Evolutionary conservation across 2,113 vertebrate species (phyloP).

Genomic region (Sphyrna mokarran): DNA sequence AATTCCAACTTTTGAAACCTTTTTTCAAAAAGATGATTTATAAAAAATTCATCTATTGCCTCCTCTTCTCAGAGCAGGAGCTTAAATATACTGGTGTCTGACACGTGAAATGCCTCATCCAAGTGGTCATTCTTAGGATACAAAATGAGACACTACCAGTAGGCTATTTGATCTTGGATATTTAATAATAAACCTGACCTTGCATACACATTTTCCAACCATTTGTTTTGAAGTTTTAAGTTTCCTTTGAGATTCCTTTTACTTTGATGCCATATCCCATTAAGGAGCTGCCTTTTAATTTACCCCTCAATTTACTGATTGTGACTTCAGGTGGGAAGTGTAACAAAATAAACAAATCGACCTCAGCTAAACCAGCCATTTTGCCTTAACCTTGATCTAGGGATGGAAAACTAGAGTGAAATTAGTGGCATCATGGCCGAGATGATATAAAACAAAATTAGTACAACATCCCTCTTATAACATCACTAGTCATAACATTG

Average conservation of each 20-base stretch:
- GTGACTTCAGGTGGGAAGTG: no score
- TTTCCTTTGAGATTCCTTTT: no score
- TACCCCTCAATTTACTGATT: no score
- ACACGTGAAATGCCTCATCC: not conserved
- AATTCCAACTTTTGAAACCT: no score
- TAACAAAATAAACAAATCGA: no score
- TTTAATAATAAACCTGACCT: not conserved
- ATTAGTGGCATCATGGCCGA: not conserved
- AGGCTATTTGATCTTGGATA: not conserved
- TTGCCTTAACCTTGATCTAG: not conserved
- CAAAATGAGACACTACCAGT: not conserved
- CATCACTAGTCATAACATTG: not conserved
- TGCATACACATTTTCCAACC: not conserved
- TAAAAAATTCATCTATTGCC: not conserved
- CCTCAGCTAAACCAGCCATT: not conserved
- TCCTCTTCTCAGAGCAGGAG: not conserved
- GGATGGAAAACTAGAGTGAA: not conserved
- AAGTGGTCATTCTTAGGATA: not conserved
- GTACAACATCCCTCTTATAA: not conserved
- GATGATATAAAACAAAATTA: not conserved
- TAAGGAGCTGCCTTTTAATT: no score
- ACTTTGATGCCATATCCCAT: no score
- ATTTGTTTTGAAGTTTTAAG: no score
- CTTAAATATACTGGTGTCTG: not conserved
- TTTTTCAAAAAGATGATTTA: not conserved